A percentile compares a stretch with the other conserved stretches of the same genome.
Conservation (phyloP, 2,113 vertebrate species). For the Clinocottus analis region DNA sequence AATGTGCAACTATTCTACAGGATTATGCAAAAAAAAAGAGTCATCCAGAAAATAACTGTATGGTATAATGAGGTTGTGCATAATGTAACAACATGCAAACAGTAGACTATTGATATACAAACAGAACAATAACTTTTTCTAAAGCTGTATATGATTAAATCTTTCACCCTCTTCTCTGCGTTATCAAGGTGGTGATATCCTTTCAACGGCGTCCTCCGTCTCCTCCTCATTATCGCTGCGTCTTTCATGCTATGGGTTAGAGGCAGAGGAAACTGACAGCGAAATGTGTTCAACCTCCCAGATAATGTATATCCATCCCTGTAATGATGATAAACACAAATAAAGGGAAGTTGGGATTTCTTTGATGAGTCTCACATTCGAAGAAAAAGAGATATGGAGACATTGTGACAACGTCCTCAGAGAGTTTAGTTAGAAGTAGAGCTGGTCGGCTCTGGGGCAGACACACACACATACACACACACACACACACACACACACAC, state of each 20-base stretch:
- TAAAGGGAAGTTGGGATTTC: constrained; percentile 42
- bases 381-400: constrained; percentile 35
- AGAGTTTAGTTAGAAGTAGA: constrained; percentile 48
- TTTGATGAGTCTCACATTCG: constrained; percentile 60
- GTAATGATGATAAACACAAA: constrained; percentile 66
- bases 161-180: constrained; percentile 12
- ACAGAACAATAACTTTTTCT: background rate
- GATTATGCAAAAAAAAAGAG: background rate
- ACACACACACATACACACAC: background rate
- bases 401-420: constrained; percentile 34
- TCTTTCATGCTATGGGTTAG: constrained; percentile 53
- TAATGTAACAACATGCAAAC: background rate
- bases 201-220: constrained; percentile 26
- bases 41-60: background rate
- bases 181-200: constrained; percentile 27
- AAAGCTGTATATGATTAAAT: background rate
- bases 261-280: constrained; percentile 28
- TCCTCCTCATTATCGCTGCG: constrained; percentile 40
- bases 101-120: background rate
- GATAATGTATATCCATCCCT: constrained; percentile 28
- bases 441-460: constrained; percentile 16
- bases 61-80: background rate
- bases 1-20: constrained; percentile 3
- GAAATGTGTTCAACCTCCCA: constrained; percentile 37
- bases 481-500: constrained; percentile 12